Evolutionary conservation across 2,113 vertebrate genomes (phyloP).

Genomic region (Mesembrinibis cayennensis): DNA sequence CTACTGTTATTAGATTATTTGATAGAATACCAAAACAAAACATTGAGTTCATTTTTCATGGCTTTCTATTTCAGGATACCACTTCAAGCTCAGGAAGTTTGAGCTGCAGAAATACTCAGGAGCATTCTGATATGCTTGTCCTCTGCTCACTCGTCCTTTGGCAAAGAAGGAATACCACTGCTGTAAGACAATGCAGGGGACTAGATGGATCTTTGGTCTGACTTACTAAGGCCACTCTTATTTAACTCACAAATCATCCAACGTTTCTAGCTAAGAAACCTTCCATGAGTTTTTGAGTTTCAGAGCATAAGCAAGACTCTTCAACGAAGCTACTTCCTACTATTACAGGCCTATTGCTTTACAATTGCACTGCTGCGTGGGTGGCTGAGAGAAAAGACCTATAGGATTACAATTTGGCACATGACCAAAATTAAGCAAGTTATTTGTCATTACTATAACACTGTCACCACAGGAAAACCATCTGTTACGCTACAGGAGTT

Average conservation of each 20-base stretch:
- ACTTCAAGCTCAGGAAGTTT: neutral
- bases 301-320: neutral
- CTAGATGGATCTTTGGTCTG: neutral
- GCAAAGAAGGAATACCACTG: neutral
- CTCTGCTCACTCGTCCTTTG: neutral
- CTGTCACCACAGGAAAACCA: constrained; percentile 8
- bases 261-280: neutral
- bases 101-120: neutral
- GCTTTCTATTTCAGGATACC: neutral
- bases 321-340: neutral
- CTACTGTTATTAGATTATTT: neutral
- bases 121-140: neutral
- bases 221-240: neutral
- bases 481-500: neutral
- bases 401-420: neutral
- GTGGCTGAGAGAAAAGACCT: neutral
- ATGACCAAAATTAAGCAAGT: neutral
- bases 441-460: neutral
- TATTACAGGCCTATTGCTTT: neutral
- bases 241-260: neutral
- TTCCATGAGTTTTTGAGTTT: neutral
- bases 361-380: neutral
- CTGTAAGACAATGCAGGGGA: neutral
- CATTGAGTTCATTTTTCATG: neutral
- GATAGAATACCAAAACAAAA: neutral